phyloP scores from a whole-genome alignment of 2,797 vertebrate genomes.

The Alosa sapidissima region DNA sequence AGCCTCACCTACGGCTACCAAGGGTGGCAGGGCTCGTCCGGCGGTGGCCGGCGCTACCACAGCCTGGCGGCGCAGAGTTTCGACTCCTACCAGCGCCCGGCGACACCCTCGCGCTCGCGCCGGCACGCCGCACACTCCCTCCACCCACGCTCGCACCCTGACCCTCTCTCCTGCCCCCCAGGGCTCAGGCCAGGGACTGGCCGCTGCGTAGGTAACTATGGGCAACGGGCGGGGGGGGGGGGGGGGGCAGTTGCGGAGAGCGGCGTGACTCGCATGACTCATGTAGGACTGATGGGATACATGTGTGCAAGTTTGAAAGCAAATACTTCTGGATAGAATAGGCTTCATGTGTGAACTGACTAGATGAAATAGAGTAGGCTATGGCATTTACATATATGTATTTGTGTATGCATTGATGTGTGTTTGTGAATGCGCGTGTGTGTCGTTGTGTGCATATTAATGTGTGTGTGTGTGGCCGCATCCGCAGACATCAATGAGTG shows the following conservation, averaged over 20 bases:
- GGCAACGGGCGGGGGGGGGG: slow-evolving; percentile 48
- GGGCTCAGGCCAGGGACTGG: slow-evolving; percentile 84
- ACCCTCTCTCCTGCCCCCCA: slow-evolving; percentile 73
- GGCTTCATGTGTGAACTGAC: neutral
- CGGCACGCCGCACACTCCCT: slow-evolving; percentile 62
- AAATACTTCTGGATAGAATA: too few species aligned
- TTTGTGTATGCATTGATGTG: slow-evolving; percentile 20
- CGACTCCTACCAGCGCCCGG: slow-evolving; percentile 72
- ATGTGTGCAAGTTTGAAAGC: neutral
- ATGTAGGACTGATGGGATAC: neutral
- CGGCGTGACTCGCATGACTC: neutral
- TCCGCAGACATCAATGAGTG: slow-evolving; percentile 92
- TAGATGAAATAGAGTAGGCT: neutral
- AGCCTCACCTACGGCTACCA: slow-evolving; percentile 83
- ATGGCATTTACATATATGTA: neutral
- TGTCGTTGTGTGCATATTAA: slow-evolving; percentile 24
- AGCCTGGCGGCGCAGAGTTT: slow-evolving; percentile 89
- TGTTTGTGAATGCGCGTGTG: neutral
- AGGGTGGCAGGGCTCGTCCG: slow-evolving; percentile 76
- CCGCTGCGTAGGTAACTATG: slow-evolving; percentile 93
- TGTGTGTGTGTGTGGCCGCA: slow-evolving; percentile 28
- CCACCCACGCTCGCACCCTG: slow-evolving; percentile 72
- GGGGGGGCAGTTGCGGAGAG: neutral
- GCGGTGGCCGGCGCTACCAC: slow-evolving; percentile 84
- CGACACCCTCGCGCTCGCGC: slow-evolving; percentile 65